Evolutionary conservation across 2,113 vertebrate species (phyloP).

Genomic region (Heterotilapia buettikoferi): DNA sequence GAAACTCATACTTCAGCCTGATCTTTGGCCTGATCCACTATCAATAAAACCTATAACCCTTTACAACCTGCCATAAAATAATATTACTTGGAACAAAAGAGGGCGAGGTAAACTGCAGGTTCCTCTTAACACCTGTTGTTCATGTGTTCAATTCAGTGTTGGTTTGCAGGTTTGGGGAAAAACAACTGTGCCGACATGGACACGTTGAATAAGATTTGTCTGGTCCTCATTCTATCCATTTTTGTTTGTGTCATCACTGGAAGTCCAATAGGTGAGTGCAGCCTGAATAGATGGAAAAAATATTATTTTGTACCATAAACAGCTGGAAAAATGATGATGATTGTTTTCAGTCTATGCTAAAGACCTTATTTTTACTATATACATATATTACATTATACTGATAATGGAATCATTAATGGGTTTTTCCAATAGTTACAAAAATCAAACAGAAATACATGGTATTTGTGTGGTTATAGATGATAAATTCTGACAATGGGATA

Average conservation of each 20-base stretch:
- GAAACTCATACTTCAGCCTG: neutral
- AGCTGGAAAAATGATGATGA: neutral
- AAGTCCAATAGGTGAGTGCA: slow-evolving; percentile 43
- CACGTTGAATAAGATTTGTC: neutral
- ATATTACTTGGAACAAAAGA: neutral
- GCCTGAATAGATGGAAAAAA: neutral
- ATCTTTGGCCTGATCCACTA: neutral
- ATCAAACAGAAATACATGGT: neutral
- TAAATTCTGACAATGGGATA: neutral
- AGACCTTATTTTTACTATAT: neutral
- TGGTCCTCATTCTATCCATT: neutral
- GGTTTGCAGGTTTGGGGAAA: neutral
- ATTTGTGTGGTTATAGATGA: neutral
- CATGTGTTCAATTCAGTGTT: neutral
- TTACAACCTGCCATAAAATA: slow-evolving; percentile 33
- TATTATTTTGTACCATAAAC: fast-evolving
- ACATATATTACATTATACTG: neutral
- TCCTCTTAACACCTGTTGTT: neutral
- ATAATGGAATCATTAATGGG: fast-evolving
- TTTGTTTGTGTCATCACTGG: neutral
- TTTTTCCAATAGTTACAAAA: neutral
- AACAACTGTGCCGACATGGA: neutral
- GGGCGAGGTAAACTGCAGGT: neutral
- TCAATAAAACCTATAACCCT: neutral
- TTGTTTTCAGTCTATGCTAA: neutral